A percentile compares a stretch with the other conserved stretches of the same genome.
Conservation (phyloP, 2,888 invertebrate genomes). For the Conchocele bisecta region DNA sequence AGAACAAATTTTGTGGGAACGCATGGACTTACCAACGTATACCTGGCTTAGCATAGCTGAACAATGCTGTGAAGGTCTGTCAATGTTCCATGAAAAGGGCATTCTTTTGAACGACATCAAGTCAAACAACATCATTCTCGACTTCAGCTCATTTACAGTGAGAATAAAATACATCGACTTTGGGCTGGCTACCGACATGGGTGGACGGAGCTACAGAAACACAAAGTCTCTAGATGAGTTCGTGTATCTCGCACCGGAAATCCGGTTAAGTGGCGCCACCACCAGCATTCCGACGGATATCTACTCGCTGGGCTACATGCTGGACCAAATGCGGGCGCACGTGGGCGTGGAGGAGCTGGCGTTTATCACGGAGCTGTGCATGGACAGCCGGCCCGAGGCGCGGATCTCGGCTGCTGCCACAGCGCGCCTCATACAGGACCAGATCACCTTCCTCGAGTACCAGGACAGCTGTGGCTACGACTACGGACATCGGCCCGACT, state of each 20-base stretch:
- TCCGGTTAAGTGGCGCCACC: constrained; percentile 23
- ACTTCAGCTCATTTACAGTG: constrained; percentile 22
- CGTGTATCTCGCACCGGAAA: constrained; percentile 55
- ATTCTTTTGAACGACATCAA: constrained; percentile 58
- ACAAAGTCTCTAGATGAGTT: constrained; percentile 52
- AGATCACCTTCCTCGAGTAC: too few species aligned
- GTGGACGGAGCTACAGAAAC: constrained; percentile 50
- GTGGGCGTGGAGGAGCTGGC: constrained; percentile 31
- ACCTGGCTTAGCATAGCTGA: constrained; percentile 45
- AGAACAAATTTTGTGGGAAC: constrained; percentile 53
- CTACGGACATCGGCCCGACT: too few species aligned
- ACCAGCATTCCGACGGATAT: constrained; percentile 51
- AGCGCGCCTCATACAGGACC: constrained; percentile 31
- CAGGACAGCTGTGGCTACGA: too few species aligned
- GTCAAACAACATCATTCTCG: constrained; percentile 50
- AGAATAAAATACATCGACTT: constrained; percentile 55
- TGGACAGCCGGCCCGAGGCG: constrained; percentile 38
- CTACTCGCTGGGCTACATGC: constrained; percentile 51
- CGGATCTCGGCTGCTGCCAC: constrained; percentile 34
- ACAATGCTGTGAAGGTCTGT: constrained; percentile 53
- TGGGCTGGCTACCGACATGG: constrained; percentile 54
- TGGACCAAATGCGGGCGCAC: constrained; percentile 42
- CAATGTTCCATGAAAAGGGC: constrained; percentile 48
- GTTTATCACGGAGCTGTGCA: constrained; percentile 36
- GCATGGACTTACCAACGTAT: constrained; percentile 32